Percentiles rank a stretch among this genome's conserved stretches.
Conservation (phyloP, 2,888 invertebrate genomes). For the Pasiphila rectangulata region DNA sequence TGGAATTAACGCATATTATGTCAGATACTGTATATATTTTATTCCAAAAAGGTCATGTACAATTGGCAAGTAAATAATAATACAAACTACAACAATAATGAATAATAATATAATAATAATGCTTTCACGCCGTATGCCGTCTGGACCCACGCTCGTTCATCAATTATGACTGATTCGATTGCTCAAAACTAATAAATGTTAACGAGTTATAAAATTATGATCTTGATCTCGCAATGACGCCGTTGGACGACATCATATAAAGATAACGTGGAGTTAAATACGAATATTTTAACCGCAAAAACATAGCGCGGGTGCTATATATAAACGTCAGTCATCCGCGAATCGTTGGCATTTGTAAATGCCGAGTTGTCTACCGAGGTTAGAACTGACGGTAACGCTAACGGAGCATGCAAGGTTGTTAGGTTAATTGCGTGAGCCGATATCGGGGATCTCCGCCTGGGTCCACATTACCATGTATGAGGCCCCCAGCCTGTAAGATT, state of each 20-base stretch:
- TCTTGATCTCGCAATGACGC: background rate
- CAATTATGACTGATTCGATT: slow-evolving; percentile 47
- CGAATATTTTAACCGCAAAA: background rate
- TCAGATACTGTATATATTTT: no score
- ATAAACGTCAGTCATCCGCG: slow-evolving; percentile 17
- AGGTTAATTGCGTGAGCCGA: slow-evolving; percentile 56
- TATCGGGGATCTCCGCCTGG: slow-evolving; percentile 40
- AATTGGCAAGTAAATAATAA: no score
- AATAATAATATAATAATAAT: no score
- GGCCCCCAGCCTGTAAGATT: slow-evolving; percentile 50
- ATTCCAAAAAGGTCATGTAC: no score
- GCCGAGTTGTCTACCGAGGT: slow-evolving; percentile 30
- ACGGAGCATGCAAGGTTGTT: slow-evolving; percentile 53
- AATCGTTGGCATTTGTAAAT: slow-evolving; percentile 20
- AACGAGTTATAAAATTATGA: slow-evolving; percentile 12
- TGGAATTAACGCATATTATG: no score
- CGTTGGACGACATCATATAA: background rate
- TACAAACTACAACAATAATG: no score
- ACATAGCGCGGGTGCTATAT: background rate
- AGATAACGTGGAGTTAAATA: slow-evolving; percentile 1
- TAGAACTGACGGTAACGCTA: slow-evolving; percentile 41
- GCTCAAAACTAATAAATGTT: slow-evolving; percentile 26
- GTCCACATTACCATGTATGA: slow-evolving; percentile 51
- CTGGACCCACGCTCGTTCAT: slow-evolving; percentile 41
- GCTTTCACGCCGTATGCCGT: slow-evolving; percentile 49